Evolutionary conservation across 2,797 vertebrate genomes (phyloP).

Genomic region (Tauraco hartlaubi): DNA sequence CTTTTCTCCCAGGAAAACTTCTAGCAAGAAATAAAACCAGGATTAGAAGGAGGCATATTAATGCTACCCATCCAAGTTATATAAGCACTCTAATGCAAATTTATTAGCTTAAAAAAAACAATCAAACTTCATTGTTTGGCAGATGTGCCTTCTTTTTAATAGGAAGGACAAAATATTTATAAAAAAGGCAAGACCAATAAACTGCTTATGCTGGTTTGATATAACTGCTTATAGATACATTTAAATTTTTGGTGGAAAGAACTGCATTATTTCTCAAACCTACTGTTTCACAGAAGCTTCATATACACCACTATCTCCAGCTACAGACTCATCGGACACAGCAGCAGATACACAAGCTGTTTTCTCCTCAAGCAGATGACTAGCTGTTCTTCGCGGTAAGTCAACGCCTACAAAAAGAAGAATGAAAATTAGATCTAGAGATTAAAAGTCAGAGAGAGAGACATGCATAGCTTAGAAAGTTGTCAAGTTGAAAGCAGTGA

Average conservation of each 20-base stretch:
- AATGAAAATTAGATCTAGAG: neutral
- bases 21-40: neutral
- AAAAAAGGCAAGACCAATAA: neutral
- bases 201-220: neutral
- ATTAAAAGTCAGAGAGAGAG: neutral
- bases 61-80: neutral
- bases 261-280: neutral
- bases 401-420: slow-evolving; percentile 69
- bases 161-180: neutral
- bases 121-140: neutral
- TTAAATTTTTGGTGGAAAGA: neutral
- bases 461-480: neutral
- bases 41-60: neutral
- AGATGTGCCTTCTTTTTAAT: neutral
- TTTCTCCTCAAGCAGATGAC: slow-evolving; percentile 78
- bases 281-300: slow-evolving; percentile 87
- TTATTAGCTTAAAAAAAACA: neutral
- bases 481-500: neutral
- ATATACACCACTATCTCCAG: slow-evolving; percentile 88
- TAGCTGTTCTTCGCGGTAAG: slow-evolving; percentile 62
- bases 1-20: neutral
- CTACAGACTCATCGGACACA: slow-evolving; percentile 87
- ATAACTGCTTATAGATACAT: neutral
- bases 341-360: slow-evolving; percentile 84
- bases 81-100: neutral